Percentiles rank a stretch among this genome's conserved stretches.
phyloP scores from a whole-genome alignment of 2,113 vertebrate genomes.

The Spheniscus mendiculus region DNA sequence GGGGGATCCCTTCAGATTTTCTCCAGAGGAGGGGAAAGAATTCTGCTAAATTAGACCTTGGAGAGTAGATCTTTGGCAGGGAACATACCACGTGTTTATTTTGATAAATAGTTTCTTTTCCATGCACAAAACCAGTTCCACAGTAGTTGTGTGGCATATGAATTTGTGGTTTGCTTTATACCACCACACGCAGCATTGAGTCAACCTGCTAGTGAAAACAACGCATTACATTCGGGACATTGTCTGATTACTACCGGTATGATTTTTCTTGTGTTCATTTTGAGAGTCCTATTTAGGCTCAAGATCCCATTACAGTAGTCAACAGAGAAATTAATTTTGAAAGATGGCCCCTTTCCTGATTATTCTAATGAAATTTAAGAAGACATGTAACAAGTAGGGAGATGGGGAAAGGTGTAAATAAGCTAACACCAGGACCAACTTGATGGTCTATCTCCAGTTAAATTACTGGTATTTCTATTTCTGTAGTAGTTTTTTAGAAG shows the following conservation, averaged over 20 bases:
- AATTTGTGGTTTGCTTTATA: not conserved
- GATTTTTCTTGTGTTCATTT: not conserved
- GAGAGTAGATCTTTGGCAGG: not conserved
- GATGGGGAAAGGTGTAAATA: not conserved
- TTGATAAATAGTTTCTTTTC: not conserved
- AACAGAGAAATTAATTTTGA: not conserved
- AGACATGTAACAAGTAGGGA: not conserved
- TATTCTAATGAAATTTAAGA: not conserved
- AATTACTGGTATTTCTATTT: not conserved
- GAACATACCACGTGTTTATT: not conserved
- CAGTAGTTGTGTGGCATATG: not conserved
- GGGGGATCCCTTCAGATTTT: not conserved
- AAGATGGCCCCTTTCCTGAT: not conserved
- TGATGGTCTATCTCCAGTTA: not conserved
- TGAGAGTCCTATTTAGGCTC: not conserved
- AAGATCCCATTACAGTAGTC: not conserved
- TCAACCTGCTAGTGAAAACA: not conserved
- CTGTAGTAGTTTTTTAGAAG: not conserved
- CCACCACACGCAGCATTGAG: not conserved
- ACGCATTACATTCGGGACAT: fast-evolving
- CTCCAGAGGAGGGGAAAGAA: not conserved
- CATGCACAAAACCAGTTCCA: not conserved
- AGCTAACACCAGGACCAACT: not conserved
- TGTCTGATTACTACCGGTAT: not conserved
- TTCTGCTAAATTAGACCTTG: not conserved